phyloP scores from a whole-genome alignment of 2,888 invertebrate species.

The Ecliptopera silaceata region DNA sequence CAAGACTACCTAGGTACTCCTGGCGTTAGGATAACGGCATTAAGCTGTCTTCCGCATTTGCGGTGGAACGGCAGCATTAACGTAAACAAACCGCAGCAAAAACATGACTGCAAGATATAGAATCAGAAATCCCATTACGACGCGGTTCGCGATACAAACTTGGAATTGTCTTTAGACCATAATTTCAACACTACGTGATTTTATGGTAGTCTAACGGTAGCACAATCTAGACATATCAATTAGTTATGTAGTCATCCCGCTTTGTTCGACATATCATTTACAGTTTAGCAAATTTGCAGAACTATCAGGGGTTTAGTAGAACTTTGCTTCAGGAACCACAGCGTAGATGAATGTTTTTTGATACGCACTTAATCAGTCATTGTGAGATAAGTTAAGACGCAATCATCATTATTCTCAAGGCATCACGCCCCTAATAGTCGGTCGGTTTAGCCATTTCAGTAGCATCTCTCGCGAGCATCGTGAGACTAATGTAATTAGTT shows the following conservation, averaged over 20 bases:
- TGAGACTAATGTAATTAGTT: conserved; percentile 78
- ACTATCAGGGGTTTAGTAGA: conserved; percentile 2
- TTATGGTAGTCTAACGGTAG: conserved; percentile 12
- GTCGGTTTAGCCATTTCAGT: conserved; percentile 61
- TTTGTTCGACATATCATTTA: background rate
- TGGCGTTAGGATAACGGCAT: conserved; percentile 42
- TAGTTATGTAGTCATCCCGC: background rate
- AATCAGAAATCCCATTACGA: conserved; percentile 33
- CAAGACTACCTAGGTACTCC: conserved; percentile 37
- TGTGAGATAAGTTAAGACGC: conserved; percentile 45
- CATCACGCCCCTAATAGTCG: conserved; percentile 57
- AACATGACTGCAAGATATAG: conserved; percentile 26
- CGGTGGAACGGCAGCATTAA: conserved; percentile 33
- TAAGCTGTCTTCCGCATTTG: conserved; percentile 42
- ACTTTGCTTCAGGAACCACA: conserved; percentile 22
- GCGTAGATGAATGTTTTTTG: conserved; percentile 29
- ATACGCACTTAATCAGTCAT: conserved; percentile 39
- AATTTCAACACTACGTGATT: conserved; percentile 27
- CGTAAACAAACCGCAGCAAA: conserved; percentile 32
- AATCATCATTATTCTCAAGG: conserved; percentile 53
- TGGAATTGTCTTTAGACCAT: conserved; percentile 16
- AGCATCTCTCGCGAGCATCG: conserved; percentile 56
- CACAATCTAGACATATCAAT: conserved; percentile 16
- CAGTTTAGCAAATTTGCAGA: background rate
- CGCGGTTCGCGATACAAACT: conserved; percentile 20